Evolutionary conservation across 2,113 vertebrate genomes (phyloP), one percentile per base, ranked within the genome.

Genomic region (Telmatochromis bifrenatus): DNA sequence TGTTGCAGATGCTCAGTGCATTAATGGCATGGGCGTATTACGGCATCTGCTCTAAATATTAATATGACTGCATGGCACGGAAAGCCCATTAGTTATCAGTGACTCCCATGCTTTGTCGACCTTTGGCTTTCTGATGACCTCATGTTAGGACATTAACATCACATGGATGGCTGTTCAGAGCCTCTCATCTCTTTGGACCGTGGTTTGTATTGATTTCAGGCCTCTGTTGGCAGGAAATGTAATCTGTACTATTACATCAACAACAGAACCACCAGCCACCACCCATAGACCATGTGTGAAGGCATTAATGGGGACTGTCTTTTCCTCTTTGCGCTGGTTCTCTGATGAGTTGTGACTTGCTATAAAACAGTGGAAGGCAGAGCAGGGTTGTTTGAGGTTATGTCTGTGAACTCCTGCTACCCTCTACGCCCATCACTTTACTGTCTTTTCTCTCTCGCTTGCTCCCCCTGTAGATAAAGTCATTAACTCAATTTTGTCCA

Each of bases 121-220:
- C 51, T 68, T 15, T 85, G 47, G 11, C 82, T 55, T 68, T 15
- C 82, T 23, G 49, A 86, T 35, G 86, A 56, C 93, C 73, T 45
- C 9, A 1, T 55, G 65, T 83, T 84, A 39, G 42, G 79, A 58
- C 82, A 54, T 87, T 84, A 83, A 86, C 91, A 31, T 82, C 62
- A 51, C 37, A 17, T 54, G 23, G 55, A 82, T 68, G 62, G 49
- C 62, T 31, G 77, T 45, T 33, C 62, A 84, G n/a, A 68, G 86
- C 81, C 54, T 80, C 73, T 86, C 51, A 70, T 91, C 77, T 90
- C 77, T 75, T 53, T 68, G 53, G 47, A 14, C 82, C 56, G 70
- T 81, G 31, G 84, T 84, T 88, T 54, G 58, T 85, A 93, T 94
- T 87, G 91, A 94, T 93, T 91, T 87, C 51, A 53, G 56, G 42